These are phyloP conservation scores for Drosophila nigrodunni DNA, from an alignment of 1,140 invertebrate genomes.

Conservation along the genomic window DNA sequence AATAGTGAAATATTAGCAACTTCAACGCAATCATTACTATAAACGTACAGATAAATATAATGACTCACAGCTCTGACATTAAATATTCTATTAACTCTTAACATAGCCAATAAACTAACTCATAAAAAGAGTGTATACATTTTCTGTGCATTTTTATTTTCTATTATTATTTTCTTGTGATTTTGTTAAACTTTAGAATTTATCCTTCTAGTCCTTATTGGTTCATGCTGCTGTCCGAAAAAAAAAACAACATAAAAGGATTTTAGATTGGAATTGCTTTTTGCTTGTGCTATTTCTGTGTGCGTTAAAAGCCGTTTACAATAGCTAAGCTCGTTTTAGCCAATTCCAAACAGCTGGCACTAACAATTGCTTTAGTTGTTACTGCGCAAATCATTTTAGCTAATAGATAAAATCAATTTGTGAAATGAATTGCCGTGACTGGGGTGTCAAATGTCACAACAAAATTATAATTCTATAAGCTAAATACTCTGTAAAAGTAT, in stretches of 20 bases:
- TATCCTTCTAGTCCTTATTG: slow-evolving; percentile 22
- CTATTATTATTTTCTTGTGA: slow-evolving; percentile 30
- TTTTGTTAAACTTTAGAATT: slow-evolving; percentile 36
- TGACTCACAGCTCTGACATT: too few species aligned
- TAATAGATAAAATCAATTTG: slow-evolving; percentile 16
- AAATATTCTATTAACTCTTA: too few species aligned
- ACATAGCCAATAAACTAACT: too few species aligned
- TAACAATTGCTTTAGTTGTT: neutral
- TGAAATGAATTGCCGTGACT: neutral
- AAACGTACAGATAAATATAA: too few species aligned
- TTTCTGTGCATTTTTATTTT: neutral
- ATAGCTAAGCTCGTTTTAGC: slow-evolving; percentile 28
- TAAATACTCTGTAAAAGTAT: slow-evolving; percentile 1
- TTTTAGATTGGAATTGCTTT: slow-evolving; percentile 66
- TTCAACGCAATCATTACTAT: too few species aligned
- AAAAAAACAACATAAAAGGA: slow-evolving; percentile 2
- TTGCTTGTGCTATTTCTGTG: slow-evolving; percentile 11
- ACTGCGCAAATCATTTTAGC: neutral
- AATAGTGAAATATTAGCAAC: too few species aligned
- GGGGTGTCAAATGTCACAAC: slow-evolving; percentile 28
- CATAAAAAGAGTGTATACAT: too few species aligned
- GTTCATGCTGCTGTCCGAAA: neutral
- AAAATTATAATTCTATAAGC: neutral
- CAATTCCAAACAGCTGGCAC: slow-evolving; percentile 54
- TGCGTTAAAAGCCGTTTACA: slow-evolving; percentile 53